Base-by-base conservation (phyloP, 2,797 vertebrate species). In the Clamator glandarius region DNA sequence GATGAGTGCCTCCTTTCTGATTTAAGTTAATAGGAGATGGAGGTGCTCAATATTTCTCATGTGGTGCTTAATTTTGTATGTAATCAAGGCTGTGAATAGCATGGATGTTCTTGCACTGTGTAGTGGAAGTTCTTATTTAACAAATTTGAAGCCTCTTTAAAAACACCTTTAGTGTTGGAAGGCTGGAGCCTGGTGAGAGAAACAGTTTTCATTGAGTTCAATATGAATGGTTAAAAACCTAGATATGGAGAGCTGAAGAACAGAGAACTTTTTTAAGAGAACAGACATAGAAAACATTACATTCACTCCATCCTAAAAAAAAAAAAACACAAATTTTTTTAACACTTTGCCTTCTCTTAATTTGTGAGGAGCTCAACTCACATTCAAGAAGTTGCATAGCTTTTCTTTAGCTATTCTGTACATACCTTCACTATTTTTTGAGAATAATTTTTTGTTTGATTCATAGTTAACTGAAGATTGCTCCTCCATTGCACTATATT, bases 1-100 rank as follows among this genome's bases (percentile, higher is more conserved):
- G 69, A 79, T 76, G 63, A 92, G 77, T 76, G 24, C 33, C 52
- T 95, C 29, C 28, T 82, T 96, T 93, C 57, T 93, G 29, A 50
- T 31, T 95, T 81, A 84, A 92, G 25, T 61, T 91, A 80, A 54
- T 46, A 85, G 76, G 73, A 92, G 72, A 77, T 80, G 41, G 52
- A 93, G 61, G 8, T 63, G n/a, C 44, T 85, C 4, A 3, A 5
- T 80, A 24, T 52, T 20, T 80, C 39, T 92, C 57, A 41, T 46
- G 36, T 25, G 29, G 35, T 82, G 15, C 29, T 83, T 81, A 14
- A 1, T 69, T 90, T 82, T 70, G 5, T 48, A 12, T 29, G 6
- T 29, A 82, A 51, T 76, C 57, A 80, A 80, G 76, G 13, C 16
- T 82, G 74, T 89, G 29, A 81, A 69, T 54, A 54, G 28, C 79